A percentile compares a stretch with the other conserved stretches of the same genome.
Evolutionary conservation across 2,888 invertebrate species (phyloP).

Genomic region (Erebia palarica): DNA sequence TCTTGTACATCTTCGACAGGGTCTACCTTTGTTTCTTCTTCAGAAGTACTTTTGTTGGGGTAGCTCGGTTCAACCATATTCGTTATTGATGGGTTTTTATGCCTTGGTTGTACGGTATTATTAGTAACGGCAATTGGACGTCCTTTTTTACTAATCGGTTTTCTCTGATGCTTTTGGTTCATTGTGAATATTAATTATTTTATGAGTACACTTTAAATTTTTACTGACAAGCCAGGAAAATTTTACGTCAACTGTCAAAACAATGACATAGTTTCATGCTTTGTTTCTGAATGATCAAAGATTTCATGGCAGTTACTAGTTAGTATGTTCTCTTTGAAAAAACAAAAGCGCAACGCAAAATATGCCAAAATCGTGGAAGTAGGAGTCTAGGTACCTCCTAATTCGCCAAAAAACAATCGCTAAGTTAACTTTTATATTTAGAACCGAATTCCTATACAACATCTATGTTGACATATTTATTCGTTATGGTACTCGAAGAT

Average conservation of each 20-base stretch:
- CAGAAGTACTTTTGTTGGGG: neutral
- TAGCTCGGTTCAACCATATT: neutral
- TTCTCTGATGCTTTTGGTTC: slow-evolving; percentile 6
- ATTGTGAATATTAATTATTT: neutral
- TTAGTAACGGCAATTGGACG: slow-evolving; percentile 8
- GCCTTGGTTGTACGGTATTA: neutral
- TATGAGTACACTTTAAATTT: slow-evolving; percentile 5
- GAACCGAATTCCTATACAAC: too few relatives aligned
- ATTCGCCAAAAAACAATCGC: too few relatives aligned
- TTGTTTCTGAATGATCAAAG: too few relatives aligned
- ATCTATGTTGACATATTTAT: too few relatives aligned
- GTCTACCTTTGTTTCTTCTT: slow-evolving; percentile 8
- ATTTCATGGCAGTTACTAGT: too few relatives aligned
- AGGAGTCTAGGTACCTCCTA: too few relatives aligned
- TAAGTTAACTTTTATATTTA: too few relatives aligned
- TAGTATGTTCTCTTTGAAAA: too few relatives aligned
- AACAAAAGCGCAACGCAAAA: too few relatives aligned
- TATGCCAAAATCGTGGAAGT: too few relatives aligned
- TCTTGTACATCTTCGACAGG: slow-evolving; percentile 43
- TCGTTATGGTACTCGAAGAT: too few relatives aligned
- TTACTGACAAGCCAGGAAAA: neutral
- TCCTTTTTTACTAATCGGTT: neutral
- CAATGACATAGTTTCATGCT: neutral
- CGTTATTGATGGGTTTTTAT: neutral
- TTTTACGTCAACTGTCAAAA: neutral